Percentiles rank a stretch among this genome's conserved stretches.
These are phyloP conservation scores for Synergus itoensis DNA, from an alignment of 2,888 invertebrate genomes.

Conservation along the genomic window DNA sequence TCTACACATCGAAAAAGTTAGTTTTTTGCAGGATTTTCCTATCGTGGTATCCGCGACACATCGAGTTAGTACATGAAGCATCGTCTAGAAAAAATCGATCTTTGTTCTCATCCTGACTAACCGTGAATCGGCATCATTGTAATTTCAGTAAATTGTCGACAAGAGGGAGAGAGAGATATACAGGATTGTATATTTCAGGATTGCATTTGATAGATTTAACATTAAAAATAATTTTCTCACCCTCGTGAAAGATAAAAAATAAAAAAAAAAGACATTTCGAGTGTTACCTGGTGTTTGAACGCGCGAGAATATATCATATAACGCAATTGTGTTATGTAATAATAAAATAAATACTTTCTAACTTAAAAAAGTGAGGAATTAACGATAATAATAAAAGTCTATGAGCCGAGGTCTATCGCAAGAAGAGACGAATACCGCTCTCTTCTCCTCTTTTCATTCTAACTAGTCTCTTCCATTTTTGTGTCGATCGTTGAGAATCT, in stretches of 20 bases:
- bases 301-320: constrained; percentile 36
- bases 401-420: constrained; percentile 56
- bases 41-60: constrained; percentile 33
- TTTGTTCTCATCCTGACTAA: not conserved
- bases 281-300: constrained; percentile 28
- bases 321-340: constrained; percentile 57
- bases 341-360: constrained; percentile 70
- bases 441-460: constrained; percentile 17
- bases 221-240: constrained; percentile 47
- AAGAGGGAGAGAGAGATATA: not conserved
- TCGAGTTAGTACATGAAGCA: constrained; percentile 31
- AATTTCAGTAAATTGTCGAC: constrained; percentile 24
- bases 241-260: constrained; percentile 19
- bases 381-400: constrained; percentile 55
- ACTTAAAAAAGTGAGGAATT: constrained; percentile 62
- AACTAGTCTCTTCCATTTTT: not conserved
- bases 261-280: constrained; percentile 32
- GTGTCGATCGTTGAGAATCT: not conserved
- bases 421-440: constrained; percentile 24
- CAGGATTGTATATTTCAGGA: not conserved
- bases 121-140: constrained; percentile 16
- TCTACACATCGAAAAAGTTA: constrained; percentile 78
- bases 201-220: not conserved
- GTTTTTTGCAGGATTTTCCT: constrained; percentile 57
- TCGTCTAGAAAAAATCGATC: not conserved